Evolutionary conservation across 1,140 invertebrate genomes (phyloP).

Genomic region (Papilio glaucus): DNA sequence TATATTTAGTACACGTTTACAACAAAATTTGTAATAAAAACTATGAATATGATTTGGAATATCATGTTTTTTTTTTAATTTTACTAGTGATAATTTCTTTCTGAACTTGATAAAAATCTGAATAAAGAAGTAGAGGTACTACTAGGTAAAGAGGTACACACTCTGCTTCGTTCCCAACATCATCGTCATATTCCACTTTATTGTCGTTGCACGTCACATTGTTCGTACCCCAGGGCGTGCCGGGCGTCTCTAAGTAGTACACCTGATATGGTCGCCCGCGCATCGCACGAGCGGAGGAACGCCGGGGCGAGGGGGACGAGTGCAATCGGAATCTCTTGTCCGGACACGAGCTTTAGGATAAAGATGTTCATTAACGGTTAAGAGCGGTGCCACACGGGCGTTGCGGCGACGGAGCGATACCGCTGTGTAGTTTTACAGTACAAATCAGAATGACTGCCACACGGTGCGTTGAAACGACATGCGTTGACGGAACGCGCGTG

Average conservation of each 20-base stretch:
- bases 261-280: neutral
- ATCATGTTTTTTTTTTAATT: neutral
- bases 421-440: too few species aligned
- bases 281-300: neutral
- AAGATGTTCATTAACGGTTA: neutral
- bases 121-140: too few species aligned
- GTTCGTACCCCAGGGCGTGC: neutral
- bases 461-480: too few species aligned
- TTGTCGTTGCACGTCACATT: neutral
- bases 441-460: too few species aligned
- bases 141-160: too few species aligned
- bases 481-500: too few species aligned
- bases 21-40: too few species aligned
- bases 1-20: too few species aligned
- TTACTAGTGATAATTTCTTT: neutral
- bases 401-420: too few species aligned
- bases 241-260: slow-evolving; percentile 12
- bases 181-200: neutral
- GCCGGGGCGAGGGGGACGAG: slow-evolving; percentile 7
- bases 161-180: neutral
- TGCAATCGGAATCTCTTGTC: neutral
- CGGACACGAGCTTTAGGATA: neutral
- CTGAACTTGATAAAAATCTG: too few species aligned
- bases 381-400: too few species aligned
- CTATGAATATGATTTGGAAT: too few species aligned